These are phyloP conservation scores for Triplophysa bombifrons DNA, from an alignment of 2,797 vertebrate species.

Conservation along the genomic window DNA sequence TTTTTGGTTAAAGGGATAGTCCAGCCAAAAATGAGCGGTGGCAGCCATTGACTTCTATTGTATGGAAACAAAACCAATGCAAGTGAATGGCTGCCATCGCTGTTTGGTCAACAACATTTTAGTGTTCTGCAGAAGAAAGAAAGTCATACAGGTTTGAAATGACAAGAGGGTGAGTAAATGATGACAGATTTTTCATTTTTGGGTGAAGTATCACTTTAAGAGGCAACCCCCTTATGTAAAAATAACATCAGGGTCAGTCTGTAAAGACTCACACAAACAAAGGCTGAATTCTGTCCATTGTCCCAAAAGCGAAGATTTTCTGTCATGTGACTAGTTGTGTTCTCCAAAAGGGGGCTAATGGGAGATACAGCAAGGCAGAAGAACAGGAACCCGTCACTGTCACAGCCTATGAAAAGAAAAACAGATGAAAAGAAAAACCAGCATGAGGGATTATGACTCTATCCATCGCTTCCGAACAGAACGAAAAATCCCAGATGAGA, in stretches of 20 bases:
- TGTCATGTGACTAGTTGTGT: conserved; percentile 57
- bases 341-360: conserved; percentile 54
- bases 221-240: background rate
- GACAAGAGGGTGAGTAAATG: no score
- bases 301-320: conserved; percentile 33
- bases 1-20: background rate
- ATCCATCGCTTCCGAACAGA: conserved; percentile 39
- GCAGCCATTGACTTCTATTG: no score
- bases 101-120: no score
- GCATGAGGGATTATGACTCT: conserved; percentile 43
- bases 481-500: no score
- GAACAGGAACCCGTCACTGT: conserved; percentile 41
- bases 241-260: conserved; percentile 59
- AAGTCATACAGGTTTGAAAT: no score
- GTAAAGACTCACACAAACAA: conserved; percentile 73
- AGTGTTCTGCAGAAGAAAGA: no score
- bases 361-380: conserved; percentile 14
- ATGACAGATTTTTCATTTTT: no score
- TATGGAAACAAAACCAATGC: no score
- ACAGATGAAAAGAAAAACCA: conserved; percentile 27
- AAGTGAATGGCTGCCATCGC: no score
- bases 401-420: conserved; percentile 52
- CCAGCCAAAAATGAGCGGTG: no score
- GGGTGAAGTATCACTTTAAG: no score
- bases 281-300: conserved; percentile 67